phyloP scores from a whole-genome alignment of 2,888 invertebrate genomes.

The Eupithecia tripunctaria region DNA sequence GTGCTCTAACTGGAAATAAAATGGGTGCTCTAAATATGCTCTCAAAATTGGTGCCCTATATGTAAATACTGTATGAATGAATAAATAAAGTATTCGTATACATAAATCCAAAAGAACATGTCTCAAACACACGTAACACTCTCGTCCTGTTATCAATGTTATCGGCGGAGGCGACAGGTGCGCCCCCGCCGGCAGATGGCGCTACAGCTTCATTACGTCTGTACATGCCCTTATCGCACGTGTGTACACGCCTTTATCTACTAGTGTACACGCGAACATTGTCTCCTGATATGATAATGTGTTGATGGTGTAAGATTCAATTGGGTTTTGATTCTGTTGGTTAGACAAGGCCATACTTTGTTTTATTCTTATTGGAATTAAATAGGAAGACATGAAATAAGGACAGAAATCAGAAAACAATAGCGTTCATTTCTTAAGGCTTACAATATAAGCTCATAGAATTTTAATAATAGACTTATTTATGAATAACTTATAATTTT shows the following conservation, averaged over 20 bases:
- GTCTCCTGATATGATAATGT: neutral
- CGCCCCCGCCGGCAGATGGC: constrained; percentile 3
- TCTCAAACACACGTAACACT: neutral
- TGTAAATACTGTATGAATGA: too few species aligned
- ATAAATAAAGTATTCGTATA: neutral
- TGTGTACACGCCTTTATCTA: constrained; percentile 6
- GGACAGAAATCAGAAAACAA: too few species aligned
- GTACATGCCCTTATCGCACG: neutral
- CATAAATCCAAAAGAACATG: neutral
- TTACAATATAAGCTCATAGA: too few species aligned
- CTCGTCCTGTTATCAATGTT: neutral
- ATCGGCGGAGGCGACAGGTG: constrained; percentile 20
- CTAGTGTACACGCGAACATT: neutral
- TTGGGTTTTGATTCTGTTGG: neutral
- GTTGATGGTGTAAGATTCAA: neutral
- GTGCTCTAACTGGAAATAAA: too few species aligned
- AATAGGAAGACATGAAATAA: neutral
- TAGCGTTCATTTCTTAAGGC: too few species aligned
- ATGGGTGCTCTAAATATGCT: too few species aligned
- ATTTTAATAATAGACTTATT: too few species aligned
- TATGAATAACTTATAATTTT: too few species aligned
- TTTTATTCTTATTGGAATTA: neutral
- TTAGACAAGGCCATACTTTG: neutral
- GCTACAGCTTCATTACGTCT: constrained; percentile 9
- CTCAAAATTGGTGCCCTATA: too few species aligned